phyloP scores from a whole-genome alignment of 1,140 invertebrate species.

The Drosophila bifasciata region DNA sequence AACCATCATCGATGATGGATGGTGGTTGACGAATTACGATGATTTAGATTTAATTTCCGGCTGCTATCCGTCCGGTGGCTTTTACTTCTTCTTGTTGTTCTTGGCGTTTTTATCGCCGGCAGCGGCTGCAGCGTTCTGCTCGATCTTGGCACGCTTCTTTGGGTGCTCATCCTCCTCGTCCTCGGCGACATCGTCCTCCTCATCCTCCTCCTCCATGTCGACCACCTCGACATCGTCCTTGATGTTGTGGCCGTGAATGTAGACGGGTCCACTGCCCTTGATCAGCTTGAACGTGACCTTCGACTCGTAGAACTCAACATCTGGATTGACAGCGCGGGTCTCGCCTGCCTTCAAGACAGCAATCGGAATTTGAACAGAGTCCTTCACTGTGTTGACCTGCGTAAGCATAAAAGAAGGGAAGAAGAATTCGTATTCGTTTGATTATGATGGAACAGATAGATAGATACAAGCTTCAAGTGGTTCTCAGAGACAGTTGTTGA shows the following conservation, averaged over 20 bases:
- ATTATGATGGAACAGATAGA: not conserved
- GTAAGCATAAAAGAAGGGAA: conserved; percentile 52
- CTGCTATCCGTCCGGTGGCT: not conserved
- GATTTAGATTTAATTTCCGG: not conserved
- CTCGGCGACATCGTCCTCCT: conserved; percentile 87
- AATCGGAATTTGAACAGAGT: conserved; percentile 91
- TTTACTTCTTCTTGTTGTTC: conserved; percentile 84
- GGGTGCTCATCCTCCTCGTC: conserved; percentile 88
- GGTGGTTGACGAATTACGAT: conserved; percentile 14
- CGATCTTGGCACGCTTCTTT: conserved; percentile 88
- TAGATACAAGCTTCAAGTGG: conserved; percentile 12
- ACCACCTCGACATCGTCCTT: conserved; percentile 88
- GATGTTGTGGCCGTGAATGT: conserved; percentile 92
- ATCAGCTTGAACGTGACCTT: conserved; percentile 92
- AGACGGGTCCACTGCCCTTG: conserved; percentile 89
- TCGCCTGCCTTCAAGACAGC: conserved; percentile 91
- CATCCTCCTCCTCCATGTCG: conserved; percentile 91
- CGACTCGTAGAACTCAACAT: conserved; percentile 93
- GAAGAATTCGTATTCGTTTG: conserved; percentile 15
- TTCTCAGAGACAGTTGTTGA: conserved; percentile 29
- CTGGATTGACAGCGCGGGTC: conserved; percentile 90
- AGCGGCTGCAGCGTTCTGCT: conserved; percentile 86
- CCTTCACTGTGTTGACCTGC: conserved; percentile 92
- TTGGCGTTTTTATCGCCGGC: conserved; percentile 86
- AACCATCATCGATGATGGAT: conserved; percentile 47